Conservation (phyloP, 2,888 invertebrate genomes). For the Arctia plantaginis region DNA sequence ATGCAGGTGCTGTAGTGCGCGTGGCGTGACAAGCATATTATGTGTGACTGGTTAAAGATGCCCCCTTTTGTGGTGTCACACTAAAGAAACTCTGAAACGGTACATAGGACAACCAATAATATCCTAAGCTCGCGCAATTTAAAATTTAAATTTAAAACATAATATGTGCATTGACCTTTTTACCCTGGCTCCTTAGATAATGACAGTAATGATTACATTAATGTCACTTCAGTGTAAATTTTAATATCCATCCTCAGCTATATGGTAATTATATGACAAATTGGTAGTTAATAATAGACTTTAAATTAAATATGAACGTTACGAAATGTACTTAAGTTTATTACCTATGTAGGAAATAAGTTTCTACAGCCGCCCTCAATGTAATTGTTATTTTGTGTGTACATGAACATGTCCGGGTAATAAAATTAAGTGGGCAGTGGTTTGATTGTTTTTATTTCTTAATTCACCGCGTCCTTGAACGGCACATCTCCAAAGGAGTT, state of each 20-base stretch:
- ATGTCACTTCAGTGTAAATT: conserved; percentile 28
- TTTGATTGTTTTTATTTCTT: conserved; percentile 61
- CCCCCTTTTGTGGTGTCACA: conserved; percentile 65
- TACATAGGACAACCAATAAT: conserved; percentile 60
- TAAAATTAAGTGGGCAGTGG: conserved; percentile 56
- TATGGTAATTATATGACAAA: conserved; percentile 22
- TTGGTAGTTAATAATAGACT: conserved; percentile 25
- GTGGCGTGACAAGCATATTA: conserved; percentile 79
- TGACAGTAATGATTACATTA: conserved; percentile 26
- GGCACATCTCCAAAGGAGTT: conserved; percentile 69
- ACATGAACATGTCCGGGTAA: conserved; percentile 52
- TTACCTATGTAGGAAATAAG: conserved; percentile 47
- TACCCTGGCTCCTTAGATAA: conserved; percentile 28
- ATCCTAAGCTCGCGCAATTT: conserved; percentile 63
- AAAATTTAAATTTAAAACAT: conserved; percentile 64
- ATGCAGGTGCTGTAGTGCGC: conserved; percentile 78
- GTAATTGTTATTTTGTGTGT: conserved; percentile 52
- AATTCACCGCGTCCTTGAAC: conserved; percentile 67
- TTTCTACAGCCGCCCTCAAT: conserved; percentile 41
- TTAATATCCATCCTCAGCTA: background rate
- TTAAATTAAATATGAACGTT: conserved; percentile 25
- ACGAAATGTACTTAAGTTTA: conserved; percentile 2
- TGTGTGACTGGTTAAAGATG: conserved; percentile 75
- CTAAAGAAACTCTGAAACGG: conserved; percentile 60
- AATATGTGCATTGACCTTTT: conserved; percentile 49